These are phyloP conservation scores for Heterohyrax brucei DNA, from an alignment of 2,797 vertebrate species.

Conservation along the genomic window DNA sequence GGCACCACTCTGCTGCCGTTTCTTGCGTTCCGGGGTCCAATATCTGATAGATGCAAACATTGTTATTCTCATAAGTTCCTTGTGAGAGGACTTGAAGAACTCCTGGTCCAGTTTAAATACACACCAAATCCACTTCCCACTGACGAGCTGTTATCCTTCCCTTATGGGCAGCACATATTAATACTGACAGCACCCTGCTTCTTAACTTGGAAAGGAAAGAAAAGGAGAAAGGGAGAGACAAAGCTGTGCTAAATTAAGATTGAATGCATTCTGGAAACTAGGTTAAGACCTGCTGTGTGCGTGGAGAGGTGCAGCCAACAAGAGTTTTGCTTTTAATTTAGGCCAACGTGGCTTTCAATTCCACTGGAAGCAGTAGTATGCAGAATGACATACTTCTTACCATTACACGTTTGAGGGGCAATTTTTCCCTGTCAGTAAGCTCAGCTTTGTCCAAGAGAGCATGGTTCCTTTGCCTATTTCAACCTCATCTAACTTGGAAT, in stretches of 20 bases:
- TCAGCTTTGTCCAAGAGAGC: conserved; percentile 23
- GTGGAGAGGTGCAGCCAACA: conserved; percentile 58
- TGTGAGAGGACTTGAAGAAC: neutral
- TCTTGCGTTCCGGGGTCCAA: neutral
- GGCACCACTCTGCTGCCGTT: neutral
- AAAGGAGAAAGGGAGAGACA: neutral
- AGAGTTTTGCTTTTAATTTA: conserved; percentile 80
- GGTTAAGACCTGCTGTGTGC: conserved; percentile 61
- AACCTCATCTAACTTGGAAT: neutral
- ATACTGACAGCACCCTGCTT: neutral
- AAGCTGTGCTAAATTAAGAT: conserved; percentile 71
- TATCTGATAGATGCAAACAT: neutral
- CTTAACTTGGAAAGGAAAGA: neutral
- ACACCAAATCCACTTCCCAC: neutral
- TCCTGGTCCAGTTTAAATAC: neutral
- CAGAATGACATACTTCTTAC: conserved; percentile 25
- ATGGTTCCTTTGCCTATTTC: neutral
- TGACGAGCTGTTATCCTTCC: neutral
- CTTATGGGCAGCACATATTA: neutral
- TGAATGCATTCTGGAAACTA: conserved; percentile 67
- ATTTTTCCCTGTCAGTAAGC: conserved; percentile 35
- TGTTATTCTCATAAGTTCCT: neutral
- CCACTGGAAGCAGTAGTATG: conserved; percentile 11
- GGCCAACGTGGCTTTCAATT: conserved; percentile 66
- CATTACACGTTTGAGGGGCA: neutral